Evolutionary conservation across 23 tunicate species (phyloP).

Genomic region (Ascidia mentula): DNA sequence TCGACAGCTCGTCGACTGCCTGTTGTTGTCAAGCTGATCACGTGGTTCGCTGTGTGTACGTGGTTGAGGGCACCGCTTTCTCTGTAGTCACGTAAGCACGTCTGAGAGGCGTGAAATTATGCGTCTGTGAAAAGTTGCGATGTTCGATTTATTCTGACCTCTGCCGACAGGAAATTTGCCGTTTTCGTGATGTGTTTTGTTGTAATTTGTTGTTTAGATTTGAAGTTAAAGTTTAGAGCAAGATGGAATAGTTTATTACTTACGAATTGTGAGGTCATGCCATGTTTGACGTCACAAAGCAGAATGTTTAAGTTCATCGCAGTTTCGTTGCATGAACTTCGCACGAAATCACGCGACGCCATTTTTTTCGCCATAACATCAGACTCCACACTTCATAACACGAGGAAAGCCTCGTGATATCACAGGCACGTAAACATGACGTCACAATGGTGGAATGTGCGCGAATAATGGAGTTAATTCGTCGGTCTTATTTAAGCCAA

Average conservation of each 20-base stretch:
- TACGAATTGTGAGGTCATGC: no score
- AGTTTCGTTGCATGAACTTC: no score
- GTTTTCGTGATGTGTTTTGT: no score
- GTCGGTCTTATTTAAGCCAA: neutral
- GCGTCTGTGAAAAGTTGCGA: neutral
- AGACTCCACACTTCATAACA: neutral
- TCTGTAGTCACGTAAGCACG: neutral
- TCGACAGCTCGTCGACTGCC: no score
- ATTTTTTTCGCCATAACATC: neutral
- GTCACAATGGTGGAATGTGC: slow-evolving; percentile 6
- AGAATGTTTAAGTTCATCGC: no score
- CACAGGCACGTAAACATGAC: slow-evolving; percentile 5
- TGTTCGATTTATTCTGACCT: neutral
- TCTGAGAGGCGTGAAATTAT: neutral
- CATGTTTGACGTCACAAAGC: no score
- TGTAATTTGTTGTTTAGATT: no score
- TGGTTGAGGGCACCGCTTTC: neutral
- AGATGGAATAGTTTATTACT: no score
- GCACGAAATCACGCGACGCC: neutral
- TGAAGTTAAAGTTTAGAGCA: no score
- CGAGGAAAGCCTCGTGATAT: neutral
- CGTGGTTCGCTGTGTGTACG: neutral
- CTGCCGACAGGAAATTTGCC: no score
- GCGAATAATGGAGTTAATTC: neutral
- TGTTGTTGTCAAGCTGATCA: neutral